Evolutionary conservation across 2,113 vertebrate species (phyloP).

Genomic region (Spermophilus dauricus): DNA sequence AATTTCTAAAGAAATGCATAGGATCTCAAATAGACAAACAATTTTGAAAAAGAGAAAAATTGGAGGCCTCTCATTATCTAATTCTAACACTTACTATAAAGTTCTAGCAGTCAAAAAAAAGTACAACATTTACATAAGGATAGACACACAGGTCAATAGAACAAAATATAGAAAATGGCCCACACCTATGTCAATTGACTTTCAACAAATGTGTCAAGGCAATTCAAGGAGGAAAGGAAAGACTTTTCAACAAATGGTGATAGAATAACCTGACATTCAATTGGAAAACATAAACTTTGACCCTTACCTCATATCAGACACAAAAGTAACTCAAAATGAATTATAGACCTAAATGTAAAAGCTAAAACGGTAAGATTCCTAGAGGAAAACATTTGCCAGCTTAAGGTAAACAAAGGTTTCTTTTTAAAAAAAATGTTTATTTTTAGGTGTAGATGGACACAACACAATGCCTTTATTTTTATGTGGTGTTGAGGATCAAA

Average conservation of each 20-base stretch:
- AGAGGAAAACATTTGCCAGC: not conserved
- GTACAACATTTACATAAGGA: not conserved
- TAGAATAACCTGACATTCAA: not conserved
- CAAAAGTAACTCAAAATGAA: constrained; percentile 19
- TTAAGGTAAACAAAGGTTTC: not conserved
- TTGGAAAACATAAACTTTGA: constrained; percentile 4
- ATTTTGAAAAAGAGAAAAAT: not conserved
- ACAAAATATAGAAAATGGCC: not conserved
- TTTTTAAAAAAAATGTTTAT: too few relatives aligned
- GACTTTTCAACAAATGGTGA: not conserved
- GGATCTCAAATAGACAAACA: not conserved
- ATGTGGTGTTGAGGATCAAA: too few relatives aligned
- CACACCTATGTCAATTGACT: not conserved
- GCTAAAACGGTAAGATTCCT: not conserved
- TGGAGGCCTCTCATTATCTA: not conserved
- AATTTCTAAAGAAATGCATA: constrained; percentile 17
- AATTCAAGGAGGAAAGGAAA: not conserved
- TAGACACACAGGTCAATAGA: not conserved
- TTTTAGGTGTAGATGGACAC: too few relatives aligned
- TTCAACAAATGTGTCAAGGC: not conserved
- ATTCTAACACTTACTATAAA: constrained; percentile 15
- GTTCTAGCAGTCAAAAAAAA: not conserved
- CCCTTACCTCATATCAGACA: not conserved
- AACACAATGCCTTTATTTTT: too few relatives aligned
- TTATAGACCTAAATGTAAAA: not conserved